phyloP scores from a whole-genome alignment of 2,797 vertebrate species.

The Eurystomus glaucurus region DNA sequence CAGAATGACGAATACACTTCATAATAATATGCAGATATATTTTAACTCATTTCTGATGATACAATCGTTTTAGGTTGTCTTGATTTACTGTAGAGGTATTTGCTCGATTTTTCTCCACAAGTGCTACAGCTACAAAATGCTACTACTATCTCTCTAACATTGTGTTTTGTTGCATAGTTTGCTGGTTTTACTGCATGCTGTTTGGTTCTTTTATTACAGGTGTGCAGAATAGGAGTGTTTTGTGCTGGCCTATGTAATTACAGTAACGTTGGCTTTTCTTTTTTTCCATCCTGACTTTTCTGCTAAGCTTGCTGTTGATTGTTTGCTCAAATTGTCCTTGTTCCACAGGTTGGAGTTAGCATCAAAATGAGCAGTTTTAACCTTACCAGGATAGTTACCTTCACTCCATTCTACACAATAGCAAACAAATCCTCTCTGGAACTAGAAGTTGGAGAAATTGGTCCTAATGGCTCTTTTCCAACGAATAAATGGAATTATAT shows the following conservation, averaged over 20 bases:
- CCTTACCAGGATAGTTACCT: conserved; percentile 92
- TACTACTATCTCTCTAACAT: background rate
- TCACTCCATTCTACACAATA: conserved; percentile 95
- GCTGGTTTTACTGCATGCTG: background rate
- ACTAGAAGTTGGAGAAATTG: conserved; percentile 94
- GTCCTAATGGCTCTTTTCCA: conserved; percentile 73
- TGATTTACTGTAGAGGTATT: background rate
- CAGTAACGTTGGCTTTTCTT: background rate
- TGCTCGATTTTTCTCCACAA: background rate
- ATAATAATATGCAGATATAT: background rate
- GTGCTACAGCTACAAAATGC: background rate
- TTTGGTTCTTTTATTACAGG: background rate
- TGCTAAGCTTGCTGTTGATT: background rate
- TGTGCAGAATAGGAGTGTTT: background rate
- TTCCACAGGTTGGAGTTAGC: conserved; percentile 91
- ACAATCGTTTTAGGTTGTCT: background rate
- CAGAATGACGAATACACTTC: background rate
- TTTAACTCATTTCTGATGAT: background rate
- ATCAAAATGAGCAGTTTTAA: conserved; percentile 98
- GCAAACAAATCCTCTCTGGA: conserved; percentile 94
- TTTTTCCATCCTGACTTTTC: background rate
- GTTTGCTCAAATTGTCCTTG: background rate
- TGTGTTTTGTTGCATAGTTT: background rate
- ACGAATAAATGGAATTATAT: conserved; percentile 92
- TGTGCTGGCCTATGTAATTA: background rate